phyloP scores from a whole-genome alignment of 2,797 vertebrate species.

The Crenuchus spilurus region DNA sequence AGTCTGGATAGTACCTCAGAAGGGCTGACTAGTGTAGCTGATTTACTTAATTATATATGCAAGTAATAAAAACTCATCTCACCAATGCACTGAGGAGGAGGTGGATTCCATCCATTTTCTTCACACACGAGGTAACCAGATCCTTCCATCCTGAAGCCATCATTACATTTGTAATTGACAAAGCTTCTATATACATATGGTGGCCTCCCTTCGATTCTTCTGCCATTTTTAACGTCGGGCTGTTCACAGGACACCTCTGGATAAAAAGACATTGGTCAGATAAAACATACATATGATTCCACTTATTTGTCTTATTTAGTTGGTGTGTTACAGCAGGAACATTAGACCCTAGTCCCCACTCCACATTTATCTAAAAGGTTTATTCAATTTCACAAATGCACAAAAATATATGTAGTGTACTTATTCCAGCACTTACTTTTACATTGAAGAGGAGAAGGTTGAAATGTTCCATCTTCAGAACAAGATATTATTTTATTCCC shows the following conservation, averaged over 20 bases:
- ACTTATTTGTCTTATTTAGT: too few species aligned
- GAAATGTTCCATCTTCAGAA: constrained; percentile 14
- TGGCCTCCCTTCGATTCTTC: background rate
- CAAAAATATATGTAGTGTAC: too few species aligned
- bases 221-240: background rate
- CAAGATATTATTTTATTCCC: background rate
- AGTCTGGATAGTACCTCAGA: too few species aligned
- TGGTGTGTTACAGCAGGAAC: too few species aligned
- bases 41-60: too few species aligned
- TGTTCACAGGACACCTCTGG: background rate
- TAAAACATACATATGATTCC: too few species aligned
- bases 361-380: too few species aligned
- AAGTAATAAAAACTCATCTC: constrained; percentile 17
- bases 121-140: background rate
- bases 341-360: too few species aligned
- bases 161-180: background rate
- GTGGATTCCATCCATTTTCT: constrained; percentile 27
- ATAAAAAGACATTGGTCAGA: background rate
- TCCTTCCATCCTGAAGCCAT: background rate
- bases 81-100: constrained; percentile 31
- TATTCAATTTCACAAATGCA: too few species aligned
- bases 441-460: constrained; percentile 30
- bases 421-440: constrained; percentile 18
- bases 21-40: too few species aligned
- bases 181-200: constrained; percentile 6